Percentiles rank a stretch among this genome's conserved stretches.
phyloP scores from a whole-genome alignment of 2,888 invertebrate species.

The Halictus ligatus region DNA sequence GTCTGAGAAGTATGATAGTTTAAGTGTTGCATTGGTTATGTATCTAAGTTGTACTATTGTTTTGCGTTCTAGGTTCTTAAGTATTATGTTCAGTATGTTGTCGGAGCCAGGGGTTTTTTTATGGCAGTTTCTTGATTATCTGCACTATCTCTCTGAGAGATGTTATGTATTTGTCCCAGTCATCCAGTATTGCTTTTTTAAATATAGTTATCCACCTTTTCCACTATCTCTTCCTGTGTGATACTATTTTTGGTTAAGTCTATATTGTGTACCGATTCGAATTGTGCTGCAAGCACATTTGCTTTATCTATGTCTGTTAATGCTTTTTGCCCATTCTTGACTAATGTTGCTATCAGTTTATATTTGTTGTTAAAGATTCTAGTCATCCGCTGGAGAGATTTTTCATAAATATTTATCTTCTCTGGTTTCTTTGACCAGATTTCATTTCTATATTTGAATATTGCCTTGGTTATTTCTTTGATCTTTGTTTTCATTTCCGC shows the following conservation, averaged over 20 bases:
- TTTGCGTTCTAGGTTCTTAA: constrained; percentile 42
- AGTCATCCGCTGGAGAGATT: no score
- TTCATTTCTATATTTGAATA: no score
- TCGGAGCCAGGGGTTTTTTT: constrained; percentile 59
- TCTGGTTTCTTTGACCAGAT: no score
- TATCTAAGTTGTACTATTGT: constrained; percentile 4
- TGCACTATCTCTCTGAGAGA: neutral
- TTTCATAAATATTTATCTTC: no score
- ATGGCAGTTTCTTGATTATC: neutral
- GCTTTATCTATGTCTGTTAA: constrained; percentile 51
- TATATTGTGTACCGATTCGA: constrained; percentile 56
- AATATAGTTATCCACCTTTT: neutral
- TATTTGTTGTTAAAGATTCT: no score
- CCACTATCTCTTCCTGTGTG: neutral
- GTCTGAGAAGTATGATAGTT: neutral
- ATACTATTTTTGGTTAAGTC: constrained; percentile 44
- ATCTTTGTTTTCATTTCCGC: no score
- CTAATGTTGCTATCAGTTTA: no score
- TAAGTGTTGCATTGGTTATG: constrained; percentile 10
- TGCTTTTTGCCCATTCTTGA: no score
- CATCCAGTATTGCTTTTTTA: no score
- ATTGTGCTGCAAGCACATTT: constrained; percentile 54
- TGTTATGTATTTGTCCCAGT: neutral
- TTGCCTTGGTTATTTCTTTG: no score
- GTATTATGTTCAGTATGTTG: constrained; percentile 48